These are phyloP conservation scores for Phyllotis vaccarum DNA, from an alignment of 2,797 vertebrate species.

Conservation along the genomic window DNA sequence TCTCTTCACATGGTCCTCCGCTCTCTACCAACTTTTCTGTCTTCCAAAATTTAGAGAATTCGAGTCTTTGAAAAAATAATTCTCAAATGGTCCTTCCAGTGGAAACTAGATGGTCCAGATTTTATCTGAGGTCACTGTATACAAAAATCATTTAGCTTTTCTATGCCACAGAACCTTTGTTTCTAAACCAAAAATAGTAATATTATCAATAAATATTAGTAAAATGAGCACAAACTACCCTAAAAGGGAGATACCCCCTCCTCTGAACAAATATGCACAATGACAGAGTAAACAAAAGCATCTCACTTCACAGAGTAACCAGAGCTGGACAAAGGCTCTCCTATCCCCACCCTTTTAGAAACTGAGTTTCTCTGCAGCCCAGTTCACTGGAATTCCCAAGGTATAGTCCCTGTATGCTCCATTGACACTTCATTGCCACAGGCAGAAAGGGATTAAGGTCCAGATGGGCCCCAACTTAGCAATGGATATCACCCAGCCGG, in stretches of 20 bases:
- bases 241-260: neutral
- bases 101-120: neutral
- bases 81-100: neutral
- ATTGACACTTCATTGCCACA: neutral
- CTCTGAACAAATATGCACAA: neutral
- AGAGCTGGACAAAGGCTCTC: neutral
- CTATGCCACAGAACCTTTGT: neutral
- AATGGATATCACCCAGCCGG: neutral
- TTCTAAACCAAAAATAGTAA: neutral
- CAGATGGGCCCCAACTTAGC: neutral
- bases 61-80: neutral
- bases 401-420: neutral
- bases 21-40: neutral
- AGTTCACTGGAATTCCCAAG: neutral
- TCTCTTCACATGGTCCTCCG: neutral
- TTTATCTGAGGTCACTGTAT: neutral
- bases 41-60: neutral
- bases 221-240: neutral
- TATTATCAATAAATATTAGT: neutral
- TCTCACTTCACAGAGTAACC: neutral
- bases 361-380: neutral
- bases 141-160: neutral
- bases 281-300: neutral
- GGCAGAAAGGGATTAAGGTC: constrained; percentile 10
- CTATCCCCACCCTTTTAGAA: neutral